Conservation (phyloP, 2,113 vertebrate species). For the Cinclus cinclus region DNA sequence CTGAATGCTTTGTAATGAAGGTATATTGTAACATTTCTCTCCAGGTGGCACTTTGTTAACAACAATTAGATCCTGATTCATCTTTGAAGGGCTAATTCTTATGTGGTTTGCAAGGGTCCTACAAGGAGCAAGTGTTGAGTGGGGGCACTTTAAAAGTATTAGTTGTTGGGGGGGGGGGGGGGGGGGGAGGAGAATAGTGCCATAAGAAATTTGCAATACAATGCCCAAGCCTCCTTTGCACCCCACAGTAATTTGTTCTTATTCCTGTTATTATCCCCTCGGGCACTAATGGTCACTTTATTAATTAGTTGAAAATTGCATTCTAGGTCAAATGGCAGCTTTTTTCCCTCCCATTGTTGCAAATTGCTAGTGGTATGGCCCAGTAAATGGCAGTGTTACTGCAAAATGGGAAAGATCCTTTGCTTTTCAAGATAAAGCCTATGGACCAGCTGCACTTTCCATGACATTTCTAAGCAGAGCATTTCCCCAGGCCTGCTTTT, state of each 20-base stretch:
- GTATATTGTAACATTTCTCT: conserved; percentile 77
- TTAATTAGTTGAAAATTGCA: conserved; percentile 77
- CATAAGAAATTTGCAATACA: conserved; percentile 77
- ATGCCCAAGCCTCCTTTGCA: conserved; percentile 67
- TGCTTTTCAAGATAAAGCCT: conserved; percentile 70
- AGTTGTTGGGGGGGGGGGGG: background rate
- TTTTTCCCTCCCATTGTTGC: conserved; percentile 70
- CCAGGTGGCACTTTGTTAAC: conserved; percentile 77
- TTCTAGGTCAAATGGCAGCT: conserved; percentile 77
- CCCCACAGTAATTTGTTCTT: conserved; percentile 74
- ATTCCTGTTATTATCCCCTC: conserved; percentile 77
- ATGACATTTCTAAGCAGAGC: conserved; percentile 61
- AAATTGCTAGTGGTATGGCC: conserved; percentile 72
- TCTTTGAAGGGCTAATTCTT: conserved; percentile 77
- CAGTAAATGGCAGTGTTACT: conserved; percentile 67
- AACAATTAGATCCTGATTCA: conserved; percentile 76
- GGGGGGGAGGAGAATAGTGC: conserved; percentile 31
- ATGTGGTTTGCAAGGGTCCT: conserved; percentile 73
- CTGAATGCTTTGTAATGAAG: conserved; percentile 74
- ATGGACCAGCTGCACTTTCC: conserved; percentile 70
- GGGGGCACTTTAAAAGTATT: conserved; percentile 76
- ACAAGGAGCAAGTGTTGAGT: conserved; percentile 74
- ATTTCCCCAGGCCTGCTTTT: conserved; percentile 52
- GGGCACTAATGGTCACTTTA: conserved; percentile 78
- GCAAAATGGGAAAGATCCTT: conserved; percentile 72